These are phyloP conservation scores for Motacilla tschutschensis DNA, from an alignment of 2,113 vertebrate species.

Conservation along the genomic window DNA sequence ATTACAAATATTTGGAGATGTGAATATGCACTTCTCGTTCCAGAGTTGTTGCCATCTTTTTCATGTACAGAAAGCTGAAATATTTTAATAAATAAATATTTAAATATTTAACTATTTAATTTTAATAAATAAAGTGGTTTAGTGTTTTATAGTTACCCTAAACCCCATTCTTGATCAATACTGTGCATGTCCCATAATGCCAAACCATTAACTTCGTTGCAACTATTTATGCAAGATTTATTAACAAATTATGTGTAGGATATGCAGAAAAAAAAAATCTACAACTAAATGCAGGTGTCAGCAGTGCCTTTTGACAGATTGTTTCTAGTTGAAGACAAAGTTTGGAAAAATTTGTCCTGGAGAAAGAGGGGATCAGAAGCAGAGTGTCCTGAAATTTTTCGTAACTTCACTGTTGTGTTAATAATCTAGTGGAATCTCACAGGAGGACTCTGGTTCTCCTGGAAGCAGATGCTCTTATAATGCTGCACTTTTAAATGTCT, in stretches of 20 bases:
- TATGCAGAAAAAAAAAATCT: not conserved
- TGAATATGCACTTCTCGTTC: not conserved
- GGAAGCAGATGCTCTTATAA: not conserved
- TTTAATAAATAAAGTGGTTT: not conserved
- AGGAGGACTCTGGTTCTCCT: not conserved
- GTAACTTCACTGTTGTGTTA: not conserved
- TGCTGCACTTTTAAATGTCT: not conserved
- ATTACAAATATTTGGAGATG: not conserved
- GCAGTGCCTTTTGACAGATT: not conserved
- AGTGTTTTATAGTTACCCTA: not conserved
- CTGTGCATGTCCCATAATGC: fast-evolving
- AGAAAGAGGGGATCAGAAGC: not conserved
- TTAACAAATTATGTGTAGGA: not conserved
- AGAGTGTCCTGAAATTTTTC: not conserved
- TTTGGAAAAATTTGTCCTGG: not conserved
- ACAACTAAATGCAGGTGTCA: not conserved
- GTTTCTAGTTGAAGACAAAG: not conserved
- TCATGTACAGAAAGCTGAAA: not conserved
- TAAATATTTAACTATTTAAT: too few species aligned
- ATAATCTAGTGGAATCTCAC: not conserved
- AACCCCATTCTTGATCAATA: not conserved
- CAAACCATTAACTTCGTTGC: not conserved
- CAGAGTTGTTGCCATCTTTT: not conserved
- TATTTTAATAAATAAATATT: too few species aligned
- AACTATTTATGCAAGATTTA: not conserved